A percentile compares a stretch with the other conserved stretches of the same genome.
Evolutionary conservation across 2,113 vertebrate genomes (phyloP).

Genomic region (Alectura lathami): DNA sequence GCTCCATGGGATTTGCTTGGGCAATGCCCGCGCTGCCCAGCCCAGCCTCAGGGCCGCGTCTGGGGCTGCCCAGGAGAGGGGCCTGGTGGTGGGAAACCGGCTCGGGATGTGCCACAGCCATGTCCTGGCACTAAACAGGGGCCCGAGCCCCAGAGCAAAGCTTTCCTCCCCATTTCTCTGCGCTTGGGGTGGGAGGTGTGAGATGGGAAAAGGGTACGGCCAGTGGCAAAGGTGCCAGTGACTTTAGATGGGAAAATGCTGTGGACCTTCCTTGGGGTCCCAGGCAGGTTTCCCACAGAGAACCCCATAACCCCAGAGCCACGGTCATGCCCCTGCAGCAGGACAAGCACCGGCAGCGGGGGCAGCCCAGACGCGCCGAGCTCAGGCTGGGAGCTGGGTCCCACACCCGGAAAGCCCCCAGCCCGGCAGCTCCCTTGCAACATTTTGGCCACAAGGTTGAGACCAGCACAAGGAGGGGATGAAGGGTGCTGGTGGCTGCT

Average conservation of each 20-base stretch:
- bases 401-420: background rate
- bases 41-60: background rate
- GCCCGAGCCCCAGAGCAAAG: rapidly evolving
- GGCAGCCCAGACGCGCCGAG: rapidly evolving
- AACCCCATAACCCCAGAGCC: too few relatives aligned
- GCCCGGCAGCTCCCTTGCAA: background rate
- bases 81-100: rapidly evolving
- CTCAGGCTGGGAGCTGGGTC: background rate
- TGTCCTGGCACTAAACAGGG: rapidly evolving
- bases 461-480: background rate
- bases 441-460: background rate
- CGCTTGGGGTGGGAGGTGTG: rapidly evolving
- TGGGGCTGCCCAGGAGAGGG: background rate
- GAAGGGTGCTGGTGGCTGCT: background rate
- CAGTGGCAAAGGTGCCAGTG: background rate
- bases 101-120: background rate
- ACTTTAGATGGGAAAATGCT: background rate
- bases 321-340: too few relatives aligned
- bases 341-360: background rate
- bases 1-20: background rate
- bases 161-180: rapidly evolving
- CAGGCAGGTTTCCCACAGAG: background rate
- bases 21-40: background rate
- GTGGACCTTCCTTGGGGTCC: background rate
- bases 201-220: background rate